A percentile compares a stretch with the other conserved stretches of the same genome.
Evolutionary conservation across 2,113 vertebrate genomes (phyloP).

Genomic region (Bothrops jararaca): DNA sequence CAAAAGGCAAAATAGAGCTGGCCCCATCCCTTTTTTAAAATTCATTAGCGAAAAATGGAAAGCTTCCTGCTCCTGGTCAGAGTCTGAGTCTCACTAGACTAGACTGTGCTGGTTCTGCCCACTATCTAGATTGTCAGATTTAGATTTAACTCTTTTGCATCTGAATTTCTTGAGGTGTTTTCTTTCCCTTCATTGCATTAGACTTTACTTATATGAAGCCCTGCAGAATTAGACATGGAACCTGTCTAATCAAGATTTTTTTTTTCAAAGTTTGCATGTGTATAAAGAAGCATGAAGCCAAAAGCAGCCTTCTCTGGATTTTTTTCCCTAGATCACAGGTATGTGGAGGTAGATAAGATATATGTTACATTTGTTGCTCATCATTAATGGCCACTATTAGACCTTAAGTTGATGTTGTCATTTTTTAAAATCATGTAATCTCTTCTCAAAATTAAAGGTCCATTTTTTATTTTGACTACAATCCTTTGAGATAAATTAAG

Average conservation of each 20-base stretch:
- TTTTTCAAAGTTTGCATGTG: neutral
- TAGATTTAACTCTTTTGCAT: neutral
- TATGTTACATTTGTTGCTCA: neutral
- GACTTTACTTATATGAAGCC: neutral
- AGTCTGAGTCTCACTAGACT: neutral
- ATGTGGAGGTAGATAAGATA: neutral
- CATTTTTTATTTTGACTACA: neutral
- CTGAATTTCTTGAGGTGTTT: neutral
- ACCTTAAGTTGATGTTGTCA: neutral
- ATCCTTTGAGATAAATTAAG: neutral
- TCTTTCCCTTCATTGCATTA: neutral
- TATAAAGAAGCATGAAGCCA: neutral
- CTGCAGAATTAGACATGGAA: neutral
- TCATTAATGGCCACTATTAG: neutral
- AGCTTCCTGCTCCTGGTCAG: neutral
- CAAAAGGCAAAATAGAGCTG: neutral
- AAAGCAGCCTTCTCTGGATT: neutral
- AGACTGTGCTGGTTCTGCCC: neutral
- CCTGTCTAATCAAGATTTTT: neutral
- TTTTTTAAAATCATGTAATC: neutral
- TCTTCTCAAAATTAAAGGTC: neutral
- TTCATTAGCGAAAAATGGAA: neutral
- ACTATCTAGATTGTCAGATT: neutral
- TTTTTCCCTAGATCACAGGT: neutral
- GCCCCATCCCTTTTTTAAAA: neutral